Percentiles rank a stretch among this genome's conserved stretches.
These are phyloP conservation scores for Trichopria drosophilae DNA, from an alignment of 2,888 invertebrate species.

Conservation along the genomic window DNA sequence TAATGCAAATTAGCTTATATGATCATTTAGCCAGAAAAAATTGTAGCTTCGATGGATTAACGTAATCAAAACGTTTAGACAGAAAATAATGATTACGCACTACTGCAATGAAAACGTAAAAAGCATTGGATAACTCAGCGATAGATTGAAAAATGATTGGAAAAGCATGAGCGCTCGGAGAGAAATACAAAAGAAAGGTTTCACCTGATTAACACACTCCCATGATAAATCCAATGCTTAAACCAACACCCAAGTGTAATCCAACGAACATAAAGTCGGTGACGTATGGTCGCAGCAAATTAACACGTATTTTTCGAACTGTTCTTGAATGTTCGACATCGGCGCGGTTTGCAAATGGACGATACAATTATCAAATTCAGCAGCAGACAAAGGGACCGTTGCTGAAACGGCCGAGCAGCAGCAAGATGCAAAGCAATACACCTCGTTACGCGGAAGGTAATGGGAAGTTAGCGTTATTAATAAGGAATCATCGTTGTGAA, in stretches of 20 bases:
- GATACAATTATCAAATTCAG: too few relatives aligned
- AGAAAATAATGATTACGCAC: too few relatives aligned
- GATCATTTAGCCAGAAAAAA: too few relatives aligned
- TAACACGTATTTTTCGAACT: constrained; percentile 51
- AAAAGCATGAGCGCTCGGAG: not conserved
- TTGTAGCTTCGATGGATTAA: too few relatives aligned
- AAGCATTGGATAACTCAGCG: too few relatives aligned
- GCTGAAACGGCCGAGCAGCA: constrained; percentile 37
- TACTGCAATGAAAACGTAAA: too few relatives aligned
- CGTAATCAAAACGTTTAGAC: too few relatives aligned
- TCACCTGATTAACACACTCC: too few relatives aligned
- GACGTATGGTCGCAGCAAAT: constrained; percentile 52
- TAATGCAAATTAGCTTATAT: constrained; percentile 16
- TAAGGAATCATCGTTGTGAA: constrained; percentile 42
- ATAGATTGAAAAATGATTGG: constrained; percentile 2
- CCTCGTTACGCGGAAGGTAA: too few relatives aligned
- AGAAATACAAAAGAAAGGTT: constrained; percentile 21
- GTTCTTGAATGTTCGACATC: too few relatives aligned
- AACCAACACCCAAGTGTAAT: constrained; percentile 7
- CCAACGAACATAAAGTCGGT: constrained; percentile 19
- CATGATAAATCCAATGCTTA: constrained; percentile 14
- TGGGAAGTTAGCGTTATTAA: constrained; percentile 32
- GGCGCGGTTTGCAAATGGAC: too few relatives aligned
- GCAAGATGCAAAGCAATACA: constrained; percentile 53
- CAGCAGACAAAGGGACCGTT: not conserved